A percentile compares a stretch with the other conserved stretches of the same genome.
Conservation (phyloP, 2,113 vertebrate species). For the Ardeotis arabs region DNA sequence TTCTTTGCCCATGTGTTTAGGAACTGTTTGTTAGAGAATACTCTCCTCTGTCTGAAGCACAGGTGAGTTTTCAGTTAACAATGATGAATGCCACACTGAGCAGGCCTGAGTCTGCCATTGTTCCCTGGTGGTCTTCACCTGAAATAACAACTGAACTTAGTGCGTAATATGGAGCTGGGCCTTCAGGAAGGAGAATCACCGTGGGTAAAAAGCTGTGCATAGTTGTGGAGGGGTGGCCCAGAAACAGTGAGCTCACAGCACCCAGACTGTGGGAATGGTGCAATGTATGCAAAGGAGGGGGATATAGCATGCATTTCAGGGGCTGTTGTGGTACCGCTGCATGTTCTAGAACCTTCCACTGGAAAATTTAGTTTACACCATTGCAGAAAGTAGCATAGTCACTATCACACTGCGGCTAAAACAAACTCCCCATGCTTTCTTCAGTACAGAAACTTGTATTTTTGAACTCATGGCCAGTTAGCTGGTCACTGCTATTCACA, state of each 20-base stretch:
- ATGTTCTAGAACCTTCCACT: background rate
- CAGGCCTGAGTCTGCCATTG: background rate
- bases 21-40: background rate
- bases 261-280: background rate
- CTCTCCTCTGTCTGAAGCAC: background rate
- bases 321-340: background rate
- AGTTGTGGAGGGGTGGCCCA: background rate
- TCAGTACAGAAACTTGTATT: background rate
- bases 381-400: background rate
- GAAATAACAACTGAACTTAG: background rate
- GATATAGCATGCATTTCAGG: background rate
- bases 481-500: background rate
- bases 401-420: background rate
- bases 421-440: background rate
- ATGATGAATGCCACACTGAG: background rate
- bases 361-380: background rate
- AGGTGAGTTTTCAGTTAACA: background rate
- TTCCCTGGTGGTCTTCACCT: background rate
- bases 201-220: background rate
- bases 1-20: background rate
- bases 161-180: background rate
- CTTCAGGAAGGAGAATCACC: background rate
- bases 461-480: background rate
- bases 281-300: background rate
- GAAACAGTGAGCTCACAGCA: background rate